Conservation (phyloP, 1,140 invertebrate genomes). For the Parapsyche elsis region DNA sequence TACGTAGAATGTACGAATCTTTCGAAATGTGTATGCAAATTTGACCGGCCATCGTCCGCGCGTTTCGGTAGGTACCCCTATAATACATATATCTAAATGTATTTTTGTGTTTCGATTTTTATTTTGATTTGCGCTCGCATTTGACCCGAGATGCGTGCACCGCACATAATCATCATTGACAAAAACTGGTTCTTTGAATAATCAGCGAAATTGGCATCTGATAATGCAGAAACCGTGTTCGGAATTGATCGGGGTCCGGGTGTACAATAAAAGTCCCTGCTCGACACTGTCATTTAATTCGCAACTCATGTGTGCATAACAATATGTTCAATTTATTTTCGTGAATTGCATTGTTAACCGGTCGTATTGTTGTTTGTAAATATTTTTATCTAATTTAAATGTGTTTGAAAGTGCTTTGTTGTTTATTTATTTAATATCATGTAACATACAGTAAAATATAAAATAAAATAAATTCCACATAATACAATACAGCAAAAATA, state of each 20-base stretch:
- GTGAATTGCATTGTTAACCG: too few relatives aligned
- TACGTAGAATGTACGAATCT: not conserved
- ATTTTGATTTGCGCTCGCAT: not conserved
- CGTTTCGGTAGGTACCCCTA: not conserved
- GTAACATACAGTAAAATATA: too few relatives aligned
- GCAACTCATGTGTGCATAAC: not conserved
- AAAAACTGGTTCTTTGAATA: conserved; percentile 47
- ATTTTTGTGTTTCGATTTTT: too few relatives aligned
- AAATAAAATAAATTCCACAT: too few relatives aligned
- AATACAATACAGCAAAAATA: too few relatives aligned
- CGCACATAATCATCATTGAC: conserved; percentile 13
- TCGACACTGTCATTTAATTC: conserved; percentile 6
- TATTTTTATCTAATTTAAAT: too few relatives aligned
- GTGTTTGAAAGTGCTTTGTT: too few relatives aligned
- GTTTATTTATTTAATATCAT: too few relatives aligned
- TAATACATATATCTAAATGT: too few relatives aligned
- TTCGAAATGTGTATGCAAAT: not conserved
- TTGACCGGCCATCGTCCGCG: not conserved
- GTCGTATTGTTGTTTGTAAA: too few relatives aligned
- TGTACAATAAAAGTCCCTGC: conserved; percentile 1
- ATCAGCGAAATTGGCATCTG: conserved; percentile 51
- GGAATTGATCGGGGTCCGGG: conserved; percentile 25
- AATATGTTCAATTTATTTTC: not conserved
- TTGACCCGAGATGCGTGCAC: conserved; percentile 3
- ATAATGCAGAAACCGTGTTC: conserved; percentile 53